phyloP scores from a whole-genome alignment of 1,140 invertebrate species.

The Ceratoteleas bidentatus region DNA sequence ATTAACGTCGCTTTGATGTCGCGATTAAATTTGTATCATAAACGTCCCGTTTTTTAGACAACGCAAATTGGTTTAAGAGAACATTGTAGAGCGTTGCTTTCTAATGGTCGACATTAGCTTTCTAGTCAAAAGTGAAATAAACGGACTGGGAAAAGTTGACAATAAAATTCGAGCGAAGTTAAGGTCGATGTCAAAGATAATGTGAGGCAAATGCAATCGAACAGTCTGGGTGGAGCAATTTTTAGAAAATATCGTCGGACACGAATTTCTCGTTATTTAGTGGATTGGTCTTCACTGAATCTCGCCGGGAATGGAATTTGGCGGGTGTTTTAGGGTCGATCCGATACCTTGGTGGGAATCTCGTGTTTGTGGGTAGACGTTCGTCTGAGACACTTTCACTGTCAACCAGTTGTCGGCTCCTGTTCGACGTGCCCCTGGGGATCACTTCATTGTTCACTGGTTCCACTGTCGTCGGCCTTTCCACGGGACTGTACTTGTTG shows the following conservation, averaged over 20 bases:
- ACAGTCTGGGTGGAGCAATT: too few relatives aligned
- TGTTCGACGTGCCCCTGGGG: constrained; percentile 82
- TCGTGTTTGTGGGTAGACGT: constrained; percentile 88
- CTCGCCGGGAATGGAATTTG: too few relatives aligned
- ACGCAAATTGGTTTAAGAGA: constrained; percentile 17
- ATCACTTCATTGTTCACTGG: constrained; percentile 86
- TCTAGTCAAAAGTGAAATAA: neutral
- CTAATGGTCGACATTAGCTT: constrained; percentile 20
- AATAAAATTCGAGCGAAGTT: too few relatives aligned
- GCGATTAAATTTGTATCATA: constrained; percentile 11
- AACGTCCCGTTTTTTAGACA: constrained; percentile 9
- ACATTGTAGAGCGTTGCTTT: constrained; percentile 17
- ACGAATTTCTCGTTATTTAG: too few relatives aligned
- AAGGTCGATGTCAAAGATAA: neutral
- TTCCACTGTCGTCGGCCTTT: constrained; percentile 83
- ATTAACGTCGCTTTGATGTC: constrained; percentile 6
- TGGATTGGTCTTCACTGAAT: too few relatives aligned
- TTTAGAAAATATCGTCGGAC: neutral
- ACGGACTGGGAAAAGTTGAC: neutral
- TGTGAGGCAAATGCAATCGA: neutral
- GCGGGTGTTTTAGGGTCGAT: neutral
- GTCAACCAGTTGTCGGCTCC: constrained; percentile 83
- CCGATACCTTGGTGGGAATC: constrained; percentile 88
- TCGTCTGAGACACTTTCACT: constrained; percentile 82
- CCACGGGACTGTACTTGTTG: constrained; percentile 86